Conservation (phyloP, 2,797 vertebrate genomes). For the Acanthurus lineatus region DNA sequence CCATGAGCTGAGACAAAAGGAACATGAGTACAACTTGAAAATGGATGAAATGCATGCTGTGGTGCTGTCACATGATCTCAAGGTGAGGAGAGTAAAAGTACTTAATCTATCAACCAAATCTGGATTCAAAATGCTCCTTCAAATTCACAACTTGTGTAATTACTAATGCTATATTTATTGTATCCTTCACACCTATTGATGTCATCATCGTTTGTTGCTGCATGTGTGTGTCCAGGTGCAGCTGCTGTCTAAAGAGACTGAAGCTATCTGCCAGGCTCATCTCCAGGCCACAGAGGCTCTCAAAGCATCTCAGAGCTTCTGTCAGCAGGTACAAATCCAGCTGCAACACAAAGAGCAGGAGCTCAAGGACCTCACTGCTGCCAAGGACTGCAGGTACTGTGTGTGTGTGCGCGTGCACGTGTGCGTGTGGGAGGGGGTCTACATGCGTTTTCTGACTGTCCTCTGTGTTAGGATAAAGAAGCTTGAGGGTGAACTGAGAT, state of each 20-base stretch:
- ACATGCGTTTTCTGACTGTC: neutral
- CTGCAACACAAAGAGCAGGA: constrained; percentile 78
- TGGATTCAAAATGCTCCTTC: no score
- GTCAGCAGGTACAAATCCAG: constrained; percentile 73
- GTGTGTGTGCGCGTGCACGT: neutral
- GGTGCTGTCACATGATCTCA: constrained; percentile 83
- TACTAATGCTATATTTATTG: neutral
- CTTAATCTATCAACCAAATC: neutral
- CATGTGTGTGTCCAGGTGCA: constrained; percentile 78
- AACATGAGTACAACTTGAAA: constrained; percentile 83
- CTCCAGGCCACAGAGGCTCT: constrained; percentile 75
- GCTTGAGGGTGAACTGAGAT: constrained; percentile 76
- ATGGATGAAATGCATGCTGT: constrained; percentile 79
- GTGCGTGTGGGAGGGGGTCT: neutral
- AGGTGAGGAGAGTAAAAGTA: constrained; percentile 75
- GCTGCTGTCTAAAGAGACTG: constrained; percentile 82
- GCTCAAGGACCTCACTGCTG: constrained; percentile 71
- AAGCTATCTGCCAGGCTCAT: constrained; percentile 70
- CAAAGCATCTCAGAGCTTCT: constrained; percentile 68
- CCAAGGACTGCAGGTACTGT: constrained; percentile 84
- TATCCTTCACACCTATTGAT: neutral
- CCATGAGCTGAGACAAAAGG: constrained; percentile 75
- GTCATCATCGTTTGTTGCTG: constrained; percentile 2
- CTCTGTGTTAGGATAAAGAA: constrained; percentile 84
- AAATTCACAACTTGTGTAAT: neutral